A percentile compares a stretch with the other conserved stretches of the same genome.
These are phyloP conservation scores for Cataglyphis altisquamis DNA, from an alignment of 2,888 invertebrate species.

Conservation along the genomic window DNA sequence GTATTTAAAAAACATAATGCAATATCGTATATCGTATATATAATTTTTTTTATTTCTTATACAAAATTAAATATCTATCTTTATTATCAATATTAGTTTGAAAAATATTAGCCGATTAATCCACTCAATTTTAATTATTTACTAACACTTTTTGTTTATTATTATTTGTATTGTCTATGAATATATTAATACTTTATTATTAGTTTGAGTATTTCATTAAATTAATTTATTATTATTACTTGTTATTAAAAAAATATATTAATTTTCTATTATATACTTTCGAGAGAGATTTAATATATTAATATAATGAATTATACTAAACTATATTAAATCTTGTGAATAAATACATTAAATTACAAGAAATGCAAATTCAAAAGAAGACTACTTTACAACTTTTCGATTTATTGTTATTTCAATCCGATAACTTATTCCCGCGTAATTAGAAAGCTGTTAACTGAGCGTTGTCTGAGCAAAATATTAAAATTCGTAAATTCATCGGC, in stretches of 20 bases:
- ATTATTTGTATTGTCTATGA: background rate
- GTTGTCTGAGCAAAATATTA: constrained; percentile 8
- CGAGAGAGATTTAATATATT: background rate
- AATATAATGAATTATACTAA: background rate
- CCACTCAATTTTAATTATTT: background rate
- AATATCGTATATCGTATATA: background rate
- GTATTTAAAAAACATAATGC: constrained; percentile 1
- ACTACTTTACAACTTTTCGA: background rate
- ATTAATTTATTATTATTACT: background rate
- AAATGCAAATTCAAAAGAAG: background rate
- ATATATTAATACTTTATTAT: background rate
- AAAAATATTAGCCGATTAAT: background rate
- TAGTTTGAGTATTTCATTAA: background rate
- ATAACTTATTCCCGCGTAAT: background rate
- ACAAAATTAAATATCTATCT: background rate
- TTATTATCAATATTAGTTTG: background rate
- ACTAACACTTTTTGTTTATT: background rate
- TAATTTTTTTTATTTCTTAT: background rate
- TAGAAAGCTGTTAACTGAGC: background rate
- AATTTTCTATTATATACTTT: background rate
- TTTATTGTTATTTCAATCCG: background rate
- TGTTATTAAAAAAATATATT: background rate
- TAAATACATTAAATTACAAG: background rate
- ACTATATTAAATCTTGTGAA: background rate
- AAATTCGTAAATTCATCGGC: constrained; percentile 45